Percentiles rank a stretch among this genome's conserved stretches.
Conservation (phyloP, 2,888 invertebrate species). For the Schizaphis graminum region DNA sequence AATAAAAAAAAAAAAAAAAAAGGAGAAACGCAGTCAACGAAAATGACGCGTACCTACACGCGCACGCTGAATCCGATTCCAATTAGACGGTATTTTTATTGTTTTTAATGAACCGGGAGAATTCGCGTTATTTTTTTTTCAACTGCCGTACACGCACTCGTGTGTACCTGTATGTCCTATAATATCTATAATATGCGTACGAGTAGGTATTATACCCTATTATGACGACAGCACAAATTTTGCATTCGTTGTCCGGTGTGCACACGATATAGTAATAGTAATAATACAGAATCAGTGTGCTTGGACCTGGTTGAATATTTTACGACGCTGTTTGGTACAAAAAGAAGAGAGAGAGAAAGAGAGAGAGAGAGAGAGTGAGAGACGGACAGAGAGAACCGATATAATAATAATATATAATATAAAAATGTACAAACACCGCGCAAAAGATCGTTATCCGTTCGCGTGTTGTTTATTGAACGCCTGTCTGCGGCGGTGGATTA, state of each 20-base stretch:
- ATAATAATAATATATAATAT: constrained; percentile 1
- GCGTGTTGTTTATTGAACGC: constrained; percentile 46
- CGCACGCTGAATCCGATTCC: constrained; percentile 34
- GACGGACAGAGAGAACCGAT: not conserved
- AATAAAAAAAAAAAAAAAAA: not conserved
- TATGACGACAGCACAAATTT: constrained; percentile 1
- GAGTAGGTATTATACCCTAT: not conserved
- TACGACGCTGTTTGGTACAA: not conserved
- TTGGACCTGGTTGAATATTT: not conserved
- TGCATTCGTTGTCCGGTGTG: not conserved
- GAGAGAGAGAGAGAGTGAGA: too few relatives aligned
- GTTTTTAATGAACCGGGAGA: constrained; percentile 34
- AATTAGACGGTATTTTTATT: constrained; percentile 57
- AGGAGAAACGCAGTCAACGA: not conserved
- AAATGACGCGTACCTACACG: not conserved
- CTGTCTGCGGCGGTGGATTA: constrained; percentile 16
- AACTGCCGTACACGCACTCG: not conserved
- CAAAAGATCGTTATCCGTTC: constrained; percentile 41
- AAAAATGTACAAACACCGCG: constrained; percentile 4
- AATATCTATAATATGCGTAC: not conserved
- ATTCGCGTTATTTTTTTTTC: not conserved
- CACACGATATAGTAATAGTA: not conserved
- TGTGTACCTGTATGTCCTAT: not conserved
- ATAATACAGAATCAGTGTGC: not conserved
- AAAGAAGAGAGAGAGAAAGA: not conserved